Conservation (phyloP, 2,888 invertebrate genomes). For the Tupiocoris notatus region DNA sequence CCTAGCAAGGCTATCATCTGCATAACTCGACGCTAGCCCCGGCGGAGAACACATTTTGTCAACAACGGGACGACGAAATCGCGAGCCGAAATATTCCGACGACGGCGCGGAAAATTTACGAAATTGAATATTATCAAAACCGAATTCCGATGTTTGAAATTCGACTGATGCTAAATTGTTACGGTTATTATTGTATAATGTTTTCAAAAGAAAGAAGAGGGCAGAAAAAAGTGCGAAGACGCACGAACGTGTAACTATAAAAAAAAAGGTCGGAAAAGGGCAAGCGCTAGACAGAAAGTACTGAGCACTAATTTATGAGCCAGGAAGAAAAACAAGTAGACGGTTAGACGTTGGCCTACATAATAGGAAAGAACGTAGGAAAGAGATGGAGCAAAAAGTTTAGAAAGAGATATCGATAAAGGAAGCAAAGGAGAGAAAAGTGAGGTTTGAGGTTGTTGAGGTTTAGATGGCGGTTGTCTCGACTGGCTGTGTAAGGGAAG, state of each 20-base stretch:
- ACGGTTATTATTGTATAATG: no score
- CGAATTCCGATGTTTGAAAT: no score
- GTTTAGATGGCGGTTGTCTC: neutral
- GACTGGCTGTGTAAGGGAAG: neutral
- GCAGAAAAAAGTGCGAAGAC: neutral
- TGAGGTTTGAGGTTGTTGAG: neutral
- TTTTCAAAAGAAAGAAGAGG: neutral
- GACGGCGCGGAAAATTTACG: no score
- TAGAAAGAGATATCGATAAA: neutral
- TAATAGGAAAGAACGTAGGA: conserved; percentile 24
- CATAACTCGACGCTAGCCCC: neutral
- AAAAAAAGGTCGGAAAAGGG: neutral
- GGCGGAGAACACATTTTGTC: neutral
- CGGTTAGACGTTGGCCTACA: conserved; percentile 26
- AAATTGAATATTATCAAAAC: no score
- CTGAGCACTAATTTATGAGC: conserved; percentile 18
- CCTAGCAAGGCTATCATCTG: neutral
- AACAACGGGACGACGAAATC: no score
- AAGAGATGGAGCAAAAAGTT: neutral
- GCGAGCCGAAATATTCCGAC: no score
- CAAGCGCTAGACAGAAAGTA: neutral
- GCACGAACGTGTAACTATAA: neutral
- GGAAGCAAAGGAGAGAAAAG: conserved; percentile 1
- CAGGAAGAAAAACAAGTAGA: conserved; percentile 22
- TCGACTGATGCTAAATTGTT: no score